Percentiles rank a stretch among this genome's conserved stretches.
These are phyloP conservation scores for Stegophylla sp. DNA, from an alignment of 2,888 invertebrate species.

Conservation along the genomic window DNA sequence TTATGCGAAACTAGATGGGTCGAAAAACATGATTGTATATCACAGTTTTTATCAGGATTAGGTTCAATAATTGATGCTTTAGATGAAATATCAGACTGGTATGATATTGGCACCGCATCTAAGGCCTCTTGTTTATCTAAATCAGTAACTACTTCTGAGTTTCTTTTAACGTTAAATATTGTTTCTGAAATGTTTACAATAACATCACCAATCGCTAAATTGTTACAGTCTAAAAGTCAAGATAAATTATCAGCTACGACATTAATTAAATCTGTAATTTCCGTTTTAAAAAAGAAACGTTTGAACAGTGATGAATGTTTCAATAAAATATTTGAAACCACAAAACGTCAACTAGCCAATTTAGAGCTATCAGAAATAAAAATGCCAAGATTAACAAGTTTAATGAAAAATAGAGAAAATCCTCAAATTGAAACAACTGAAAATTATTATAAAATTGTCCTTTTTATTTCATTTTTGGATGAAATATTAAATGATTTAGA, in stretches of 20 bases:
- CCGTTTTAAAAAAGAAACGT: slow-evolving; percentile 16
- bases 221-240: slow-evolving; percentile 7
- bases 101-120: slow-evolving; percentile 24
- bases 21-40: slow-evolving; percentile 60
- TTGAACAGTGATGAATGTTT: slow-evolving; percentile 19
- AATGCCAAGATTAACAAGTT: slow-evolving; percentile 4
- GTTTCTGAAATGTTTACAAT: slow-evolving; percentile 20
- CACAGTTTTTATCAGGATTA: slow-evolving; percentile 48
- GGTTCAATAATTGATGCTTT: slow-evolving; percentile 57
- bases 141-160: slow-evolving; percentile 32
- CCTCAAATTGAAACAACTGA: neutral
- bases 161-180: slow-evolving; percentile 37
- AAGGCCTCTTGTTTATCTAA: slow-evolving; percentile 50
- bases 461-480: slow-evolving; percentile 6
- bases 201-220: slow-evolving; percentile 25
- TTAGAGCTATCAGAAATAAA: neutral
- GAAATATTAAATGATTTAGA: neutral
- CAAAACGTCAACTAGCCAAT: neutral
- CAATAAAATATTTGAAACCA: slow-evolving; percentile 12
- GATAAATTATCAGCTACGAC: slow-evolving; percentile 24
- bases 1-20: slow-evolving; percentile 56
- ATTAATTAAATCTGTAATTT: slow-evolving; percentile 26
- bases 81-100: slow-evolving; percentile 50
- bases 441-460: slow-evolving; percentile 1
- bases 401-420: slow-evolving; percentile 25